Base-by-base conservation (phyloP, 2,113 vertebrate species). In the Myotis davidii region DNA sequence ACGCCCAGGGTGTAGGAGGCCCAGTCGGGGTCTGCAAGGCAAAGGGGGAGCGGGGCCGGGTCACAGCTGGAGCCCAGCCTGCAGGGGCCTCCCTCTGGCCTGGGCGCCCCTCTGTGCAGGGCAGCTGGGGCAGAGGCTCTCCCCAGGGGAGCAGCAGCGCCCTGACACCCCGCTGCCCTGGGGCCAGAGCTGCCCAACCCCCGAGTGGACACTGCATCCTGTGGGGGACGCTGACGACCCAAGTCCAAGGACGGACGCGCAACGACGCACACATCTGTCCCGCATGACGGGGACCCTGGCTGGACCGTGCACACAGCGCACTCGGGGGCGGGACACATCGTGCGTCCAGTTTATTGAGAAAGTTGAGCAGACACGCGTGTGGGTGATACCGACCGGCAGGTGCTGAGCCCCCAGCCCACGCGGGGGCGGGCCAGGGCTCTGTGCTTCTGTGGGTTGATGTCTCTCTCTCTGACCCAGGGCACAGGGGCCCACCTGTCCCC, bases 1-100 rank as follows among this genome's bases (percentile, higher is more conserved):
- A 99, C 99, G 14, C 99, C 99, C 6, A 99, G 96, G 87, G 99
- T 99, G 97, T 99, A 98, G 6, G 99, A 99, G 0, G 99, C 99
- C 99, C 99, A 99, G 97, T 99, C 99, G 0, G 99, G 99, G 96
- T 99, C 99, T 99, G 98, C 16, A 97, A 98, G 52, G 29, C n/a
- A 97, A 78, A 88, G 82, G 34, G 3, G 12, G 23, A 34, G 45
- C 13, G 2, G 39, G 16, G 23, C 7, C 4, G 34, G 34, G 20
- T 45, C 54, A 4, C 1, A 3, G 48, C 74, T 8, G 25, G 7
- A 10, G n/a, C 39, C n/a, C 10, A 27, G 52, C 12, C 77, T 11
- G 20, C 32, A 16, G 21, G 18, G 50, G 5, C 42, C 12, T 10
- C 52, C 69, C 39, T 16, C 54, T 2, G 20, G 67, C 48, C 37